Percentiles rank a stretch among this genome's conserved stretches.
These are phyloP conservation scores for Ennomos fuscantarius DNA, from an alignment of 2,888 invertebrate species.

Conservation along the genomic window DNA sequence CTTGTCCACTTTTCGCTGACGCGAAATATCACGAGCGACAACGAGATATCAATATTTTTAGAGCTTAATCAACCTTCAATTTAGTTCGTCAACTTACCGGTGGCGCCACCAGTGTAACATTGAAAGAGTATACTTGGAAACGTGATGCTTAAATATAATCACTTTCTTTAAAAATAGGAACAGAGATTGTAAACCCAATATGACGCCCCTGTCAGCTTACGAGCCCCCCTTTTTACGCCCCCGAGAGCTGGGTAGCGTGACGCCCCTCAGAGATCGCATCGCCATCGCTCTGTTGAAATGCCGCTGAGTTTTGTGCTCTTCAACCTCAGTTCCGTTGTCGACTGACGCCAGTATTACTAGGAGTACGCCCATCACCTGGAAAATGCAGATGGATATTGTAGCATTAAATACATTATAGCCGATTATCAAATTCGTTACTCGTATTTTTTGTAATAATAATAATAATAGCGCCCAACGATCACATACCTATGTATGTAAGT, in stretches of 20 bases:
- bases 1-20: too few relatives aligned
- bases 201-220: constrained; percentile 46
- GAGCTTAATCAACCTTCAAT: too few relatives aligned
- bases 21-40: too few relatives aligned
- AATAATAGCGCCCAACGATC: too few relatives aligned
- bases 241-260: constrained; percentile 68
- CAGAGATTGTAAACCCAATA: constrained; percentile 38
- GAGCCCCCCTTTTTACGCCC: constrained; percentile 76
- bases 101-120: too few relatives aligned
- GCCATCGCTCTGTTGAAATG: constrained; percentile 96
- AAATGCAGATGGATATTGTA: constrained; percentile 2
- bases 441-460: too few relatives aligned
- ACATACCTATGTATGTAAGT: too few relatives aligned
- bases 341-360: constrained; percentile 92
- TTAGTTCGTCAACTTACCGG: too few relatives aligned
- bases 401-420: too few relatives aligned
- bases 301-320: constrained; percentile 89
- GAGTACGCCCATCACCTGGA: constrained; percentile 92
- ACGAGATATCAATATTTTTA: too few relatives aligned
- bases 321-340: constrained; percentile 81
- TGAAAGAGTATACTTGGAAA: too few relatives aligned
- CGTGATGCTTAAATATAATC: neutral
- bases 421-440: too few relatives aligned
- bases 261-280: constrained; percentile 91
- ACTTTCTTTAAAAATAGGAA: constrained; percentile 9